Evolutionary conservation across 2,888 invertebrate species (phyloP), one percentile per base, ranked within the genome.

Genomic region (Thecophora atra): DNA sequence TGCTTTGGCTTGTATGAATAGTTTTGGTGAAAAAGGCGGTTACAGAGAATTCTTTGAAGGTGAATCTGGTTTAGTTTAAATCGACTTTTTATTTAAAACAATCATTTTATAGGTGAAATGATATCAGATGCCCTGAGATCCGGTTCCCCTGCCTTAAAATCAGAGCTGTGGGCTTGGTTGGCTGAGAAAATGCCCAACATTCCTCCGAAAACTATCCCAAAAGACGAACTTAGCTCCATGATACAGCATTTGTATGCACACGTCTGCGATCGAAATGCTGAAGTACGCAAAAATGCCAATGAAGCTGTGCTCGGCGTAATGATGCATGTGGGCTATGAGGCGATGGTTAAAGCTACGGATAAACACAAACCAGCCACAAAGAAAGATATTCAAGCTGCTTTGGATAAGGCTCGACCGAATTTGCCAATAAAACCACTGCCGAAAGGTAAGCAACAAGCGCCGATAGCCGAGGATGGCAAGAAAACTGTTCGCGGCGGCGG

Each of bases 261-360:
- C 81, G 86, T 98, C 73, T 97, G 97, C 83, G 98, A 98, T 87
- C 90, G 98, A 71, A 95, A 93, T 82, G 93, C 91, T 0, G 97
- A 97, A 77, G 97, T 98, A 5, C 89, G 98, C 15, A 96, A 96
- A 83, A 94, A 93, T 80, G 93, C 97, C 1, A 92, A 93, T 70
- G 97, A 97, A 82, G 94, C 96, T 56, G 91, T 97, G 51, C 87
- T 97, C 58, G 97, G 97, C 3, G 91, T 96, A 79, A 98, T 98
- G 97, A 91, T 97, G 76, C 97, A 97, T 83, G 88, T 96, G 8
- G 95, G 97, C 1, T 97, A 92, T 71, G 87, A 87, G 1, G 75
- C 82, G 0, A 85, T 87, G 85, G 76, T 83, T 0, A 86, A 87
- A 44, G 86, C 85, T 0, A 75, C 86, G 19, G 87, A 87, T 62